Conservation (phyloP, 2,113 vertebrate genomes). For the Rana temporaria region DNA sequence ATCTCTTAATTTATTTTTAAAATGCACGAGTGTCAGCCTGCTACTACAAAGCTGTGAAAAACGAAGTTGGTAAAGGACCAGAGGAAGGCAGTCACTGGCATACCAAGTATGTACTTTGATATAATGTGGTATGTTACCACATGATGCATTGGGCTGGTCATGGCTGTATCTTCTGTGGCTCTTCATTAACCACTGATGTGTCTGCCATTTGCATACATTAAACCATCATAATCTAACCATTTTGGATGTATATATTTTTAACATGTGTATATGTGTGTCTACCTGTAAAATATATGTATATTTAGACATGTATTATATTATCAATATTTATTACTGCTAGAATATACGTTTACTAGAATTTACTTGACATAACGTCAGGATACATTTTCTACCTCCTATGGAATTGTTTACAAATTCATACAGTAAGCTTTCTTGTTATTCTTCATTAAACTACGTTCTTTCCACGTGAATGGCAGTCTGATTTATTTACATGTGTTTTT, state of each 20-base stretch:
- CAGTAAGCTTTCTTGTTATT: slow-evolving; percentile 64
- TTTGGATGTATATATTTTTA: background rate
- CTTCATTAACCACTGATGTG: too few relatives aligned
- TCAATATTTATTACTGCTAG: slow-evolving; percentile 76
- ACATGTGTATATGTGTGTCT: slow-evolving; percentile 37
- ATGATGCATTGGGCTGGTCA: too few relatives aligned
- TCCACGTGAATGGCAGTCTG: background rate
- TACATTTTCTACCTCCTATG: slow-evolving; percentile 79
- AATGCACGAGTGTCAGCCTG: too few relatives aligned
- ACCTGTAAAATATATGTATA: slow-evolving; percentile 68
- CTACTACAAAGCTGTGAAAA: too few relatives aligned
- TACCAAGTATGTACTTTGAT: too few relatives aligned
- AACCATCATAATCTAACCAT: background rate
- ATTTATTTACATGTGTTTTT: background rate
- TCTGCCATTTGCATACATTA: too few relatives aligned
- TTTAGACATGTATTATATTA: slow-evolving; percentile 68
- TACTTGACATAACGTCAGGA: slow-evolving; percentile 76
- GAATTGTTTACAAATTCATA: slow-evolving; percentile 81
- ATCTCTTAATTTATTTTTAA: too few relatives aligned
- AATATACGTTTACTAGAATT: slow-evolving; percentile 75
- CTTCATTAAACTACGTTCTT: slow-evolving; percentile 49
- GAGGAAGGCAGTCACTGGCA: too few relatives aligned
- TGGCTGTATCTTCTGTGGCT: too few relatives aligned
- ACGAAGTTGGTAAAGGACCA: too few relatives aligned
- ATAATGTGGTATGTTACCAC: too few relatives aligned